A percentile compares a stretch with the other conserved stretches of the same genome.
phyloP scores from a whole-genome alignment of 2,113 vertebrate species.

The Nycticorax nycticorax region DNA sequence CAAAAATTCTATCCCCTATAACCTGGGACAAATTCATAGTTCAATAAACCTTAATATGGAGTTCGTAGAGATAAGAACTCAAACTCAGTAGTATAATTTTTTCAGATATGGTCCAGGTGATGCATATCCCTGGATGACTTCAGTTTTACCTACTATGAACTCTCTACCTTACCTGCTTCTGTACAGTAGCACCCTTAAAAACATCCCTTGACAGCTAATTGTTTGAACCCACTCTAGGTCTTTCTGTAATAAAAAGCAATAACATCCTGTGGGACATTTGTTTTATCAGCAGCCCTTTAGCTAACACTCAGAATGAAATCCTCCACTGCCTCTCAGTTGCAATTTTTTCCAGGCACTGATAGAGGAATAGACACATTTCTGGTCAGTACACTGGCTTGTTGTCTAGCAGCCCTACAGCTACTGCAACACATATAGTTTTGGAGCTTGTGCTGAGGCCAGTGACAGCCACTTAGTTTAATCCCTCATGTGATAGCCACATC shows the following conservation, averaged over 20 bases:
- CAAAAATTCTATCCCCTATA: background rate
- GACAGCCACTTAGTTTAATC: background rate
- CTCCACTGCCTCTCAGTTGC: background rate
- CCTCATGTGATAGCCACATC: background rate
- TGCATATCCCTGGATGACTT: background rate
- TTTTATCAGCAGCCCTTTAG: constrained; percentile 49
- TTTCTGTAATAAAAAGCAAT: constrained; percentile 37
- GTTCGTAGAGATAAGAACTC: background rate
- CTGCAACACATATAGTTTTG: background rate
- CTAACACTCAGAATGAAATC: constrained; percentile 49
- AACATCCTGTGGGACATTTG: constrained; percentile 29
- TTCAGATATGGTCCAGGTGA: background rate
- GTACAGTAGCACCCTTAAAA: constrained; percentile 8
- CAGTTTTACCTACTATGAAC: background rate
- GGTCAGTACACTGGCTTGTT: background rate
- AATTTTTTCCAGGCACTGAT: background rate
- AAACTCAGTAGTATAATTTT: background rate
- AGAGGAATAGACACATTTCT: background rate
- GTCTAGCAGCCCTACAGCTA: background rate
- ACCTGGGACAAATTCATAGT: background rate
- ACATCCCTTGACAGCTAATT: background rate
- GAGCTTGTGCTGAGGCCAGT: background rate
- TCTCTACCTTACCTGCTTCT: background rate
- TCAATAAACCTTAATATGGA: background rate
- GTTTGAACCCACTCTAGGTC: constrained; percentile 7